A percentile compares a stretch with the other conserved stretches of the same genome.
phyloP scores from a whole-genome alignment of 2,888 invertebrate genomes.

The Pyrrhia umbra region DNA sequence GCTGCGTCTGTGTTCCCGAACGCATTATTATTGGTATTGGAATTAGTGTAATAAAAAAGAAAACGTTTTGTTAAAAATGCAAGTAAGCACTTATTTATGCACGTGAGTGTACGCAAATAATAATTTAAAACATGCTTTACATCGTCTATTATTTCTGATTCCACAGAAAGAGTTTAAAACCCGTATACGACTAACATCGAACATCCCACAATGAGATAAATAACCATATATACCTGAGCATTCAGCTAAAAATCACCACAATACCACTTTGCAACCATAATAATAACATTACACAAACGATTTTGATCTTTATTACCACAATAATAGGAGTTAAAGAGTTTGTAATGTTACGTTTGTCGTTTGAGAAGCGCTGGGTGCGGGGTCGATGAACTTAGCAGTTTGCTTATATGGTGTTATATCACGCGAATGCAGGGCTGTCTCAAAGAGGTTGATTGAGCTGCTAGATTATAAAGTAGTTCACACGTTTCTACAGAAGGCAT shows the following conservation, averaged over 20 bases:
- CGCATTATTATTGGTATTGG: no score
- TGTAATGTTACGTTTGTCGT: slow-evolving; percentile 25
- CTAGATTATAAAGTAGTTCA: slow-evolving; percentile 22
- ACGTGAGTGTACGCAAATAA: no score
- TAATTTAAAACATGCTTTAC: no score
- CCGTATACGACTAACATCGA: no score
- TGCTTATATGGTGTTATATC: slow-evolving; percentile 62
- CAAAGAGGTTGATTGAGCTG: slow-evolving; percentile 17
- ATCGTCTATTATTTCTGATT: no score
- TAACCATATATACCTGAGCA: no score
- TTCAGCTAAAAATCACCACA: slow-evolving; percentile 9
- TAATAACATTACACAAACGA: slow-evolving; percentile 19
- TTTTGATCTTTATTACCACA: slow-evolving; percentile 23
- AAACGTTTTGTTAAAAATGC: no score
- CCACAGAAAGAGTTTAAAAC: no score
- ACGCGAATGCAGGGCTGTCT: slow-evolving; percentile 59
- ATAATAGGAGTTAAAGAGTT: slow-evolving; percentile 14
- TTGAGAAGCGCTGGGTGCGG: slow-evolving; percentile 61
- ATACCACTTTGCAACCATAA: slow-evolving; percentile 29
- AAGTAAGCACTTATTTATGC: no score
- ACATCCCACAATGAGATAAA: no score
- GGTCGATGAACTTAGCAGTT: slow-evolving; percentile 65
- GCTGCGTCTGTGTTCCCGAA: no score
- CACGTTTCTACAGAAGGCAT: slow-evolving; percentile 6
- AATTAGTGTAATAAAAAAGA: no score